Evolutionary conservation across 2,797 vertebrate species (phyloP), one percentile per base, ranked within the genome.

Genomic region (Rhincodon typus): DNA sequence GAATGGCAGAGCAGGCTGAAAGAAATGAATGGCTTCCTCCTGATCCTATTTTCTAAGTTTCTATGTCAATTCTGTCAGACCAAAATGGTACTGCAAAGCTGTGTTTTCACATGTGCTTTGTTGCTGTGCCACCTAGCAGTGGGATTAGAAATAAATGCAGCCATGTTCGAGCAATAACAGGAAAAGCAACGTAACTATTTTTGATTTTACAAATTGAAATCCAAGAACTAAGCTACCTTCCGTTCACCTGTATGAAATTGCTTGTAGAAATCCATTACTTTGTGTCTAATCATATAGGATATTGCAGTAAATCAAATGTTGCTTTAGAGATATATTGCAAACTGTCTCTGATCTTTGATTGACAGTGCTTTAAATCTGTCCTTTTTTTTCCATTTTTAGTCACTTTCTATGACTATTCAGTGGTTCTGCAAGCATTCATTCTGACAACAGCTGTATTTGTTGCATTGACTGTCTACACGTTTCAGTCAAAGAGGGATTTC

Each of bases 401-500:
- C 97, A 98, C 98, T 46, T 99, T 99, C 97, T 99, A 98, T 96
- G 98, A 99, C 50, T 98, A 98, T 87, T 97, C 97, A 15, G 96
- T 98, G 3, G 97, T 99, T 8, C 97, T 99, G 53, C 99, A 99
- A 97, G 98, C 99, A 67, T 98, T 99, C 97, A 96, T 98, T 96
- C 97, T 99, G 96, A 99, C 99, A 53, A 97, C 98, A 42, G 97
- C 98, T 38, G 99, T 99, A 91, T 99, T 99, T 96, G 96, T 98
- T 96, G 98, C 98, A 53, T 97, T 99, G 96, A 99, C 99, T 46
- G 96, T 96, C 6, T 99, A 98, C 97, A 99, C 99, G 70, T 98
- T 99, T 96, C 99, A 99, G 96, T 99, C 99, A 87, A 99, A 98
- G 97, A 98, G 98, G 96, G 99, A 99, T 97, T 99, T 99, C 97